A percentile compares a stretch with the other conserved stretches of the same genome.
Evolutionary conservation across 23 tunicate genomes (phyloP).

Genomic region (Botrylloides violaceus): DNA sequence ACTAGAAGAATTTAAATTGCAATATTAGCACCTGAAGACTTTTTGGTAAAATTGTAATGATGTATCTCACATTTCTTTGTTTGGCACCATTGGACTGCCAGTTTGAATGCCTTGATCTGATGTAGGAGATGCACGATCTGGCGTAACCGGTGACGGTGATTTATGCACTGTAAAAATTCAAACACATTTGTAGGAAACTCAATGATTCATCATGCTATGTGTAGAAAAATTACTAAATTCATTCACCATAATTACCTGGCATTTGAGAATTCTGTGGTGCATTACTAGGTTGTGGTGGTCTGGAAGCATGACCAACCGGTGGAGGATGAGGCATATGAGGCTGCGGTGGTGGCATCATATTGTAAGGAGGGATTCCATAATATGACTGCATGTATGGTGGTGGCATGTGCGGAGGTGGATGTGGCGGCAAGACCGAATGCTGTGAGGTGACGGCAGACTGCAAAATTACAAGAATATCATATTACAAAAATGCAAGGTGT

Average conservation of each 20-base stretch:
- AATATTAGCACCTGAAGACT: too few species aligned
- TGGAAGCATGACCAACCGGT: conserved; percentile 5
- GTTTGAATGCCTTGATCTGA: conserved; percentile 89
- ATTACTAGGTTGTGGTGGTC: conserved; percentile 5
- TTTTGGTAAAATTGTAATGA: too few species aligned
- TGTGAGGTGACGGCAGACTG: conserved; percentile 87
- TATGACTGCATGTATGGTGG: conserved; percentile 36
- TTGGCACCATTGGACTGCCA: conserved; percentile 42
- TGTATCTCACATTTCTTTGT: conserved; percentile 14
- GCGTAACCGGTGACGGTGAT: conserved; percentile 51
- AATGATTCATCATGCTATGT: neutral
- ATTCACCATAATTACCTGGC: neutral
- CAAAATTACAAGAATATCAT: conserved; percentile 6
- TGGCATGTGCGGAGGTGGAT: conserved; percentile 51
- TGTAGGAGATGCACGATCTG: conserved; percentile 73
- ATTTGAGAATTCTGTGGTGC: neutral
- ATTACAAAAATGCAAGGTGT: too few species aligned
- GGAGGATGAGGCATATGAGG: conserved; percentile 30
- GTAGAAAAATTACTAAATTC: neutral
- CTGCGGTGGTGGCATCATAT: conserved; percentile 19
- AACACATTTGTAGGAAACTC: neutral
- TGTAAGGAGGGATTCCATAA: conserved; percentile 30
- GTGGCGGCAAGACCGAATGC: conserved; percentile 46
- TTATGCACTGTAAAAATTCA: conserved; percentile 20
- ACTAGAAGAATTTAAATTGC: too few species aligned